These are phyloP conservation scores for Heterocephalus glaber DNA, from an alignment of 2,113 vertebrate genomes.

Conservation along the genomic window DNA sequence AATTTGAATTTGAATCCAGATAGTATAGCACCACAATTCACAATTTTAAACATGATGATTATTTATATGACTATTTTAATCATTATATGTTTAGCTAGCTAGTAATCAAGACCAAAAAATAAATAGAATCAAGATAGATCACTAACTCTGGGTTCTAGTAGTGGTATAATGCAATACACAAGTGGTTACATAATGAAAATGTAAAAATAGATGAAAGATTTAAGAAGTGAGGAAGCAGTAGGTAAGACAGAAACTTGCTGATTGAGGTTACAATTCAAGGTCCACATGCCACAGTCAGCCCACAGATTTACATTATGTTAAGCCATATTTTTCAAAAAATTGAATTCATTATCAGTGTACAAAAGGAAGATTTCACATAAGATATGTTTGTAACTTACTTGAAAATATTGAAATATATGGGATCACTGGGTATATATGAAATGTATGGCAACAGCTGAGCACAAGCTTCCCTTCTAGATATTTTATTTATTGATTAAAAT, in stretches of 20 bases:
- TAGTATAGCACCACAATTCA: not conserved
- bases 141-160: not conserved
- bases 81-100: not conserved
- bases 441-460: not conserved
- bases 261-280: not conserved
- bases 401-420: not conserved
- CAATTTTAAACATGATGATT: conserved; percentile 16
- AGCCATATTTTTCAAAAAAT: not conserved
- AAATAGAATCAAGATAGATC: not conserved
- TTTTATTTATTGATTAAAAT: conserved; percentile 52
- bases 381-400: not conserved
- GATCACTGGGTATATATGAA: not conserved
- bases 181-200: not conserved
- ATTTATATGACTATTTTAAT: not conserved
- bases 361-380: not conserved
- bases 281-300: not conserved
- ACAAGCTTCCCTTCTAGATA: not conserved
- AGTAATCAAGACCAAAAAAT: not conserved
- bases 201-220: conserved; percentile 5
- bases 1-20: conserved; percentile 1
- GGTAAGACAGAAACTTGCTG: not conserved
- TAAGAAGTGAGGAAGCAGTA: not conserved
- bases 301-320: not conserved
- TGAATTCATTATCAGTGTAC: not conserved
- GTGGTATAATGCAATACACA: not conserved